Base-by-base conservation (phyloP, 2,888 invertebrate species). In the Meliscaeva auricollis region DNA sequence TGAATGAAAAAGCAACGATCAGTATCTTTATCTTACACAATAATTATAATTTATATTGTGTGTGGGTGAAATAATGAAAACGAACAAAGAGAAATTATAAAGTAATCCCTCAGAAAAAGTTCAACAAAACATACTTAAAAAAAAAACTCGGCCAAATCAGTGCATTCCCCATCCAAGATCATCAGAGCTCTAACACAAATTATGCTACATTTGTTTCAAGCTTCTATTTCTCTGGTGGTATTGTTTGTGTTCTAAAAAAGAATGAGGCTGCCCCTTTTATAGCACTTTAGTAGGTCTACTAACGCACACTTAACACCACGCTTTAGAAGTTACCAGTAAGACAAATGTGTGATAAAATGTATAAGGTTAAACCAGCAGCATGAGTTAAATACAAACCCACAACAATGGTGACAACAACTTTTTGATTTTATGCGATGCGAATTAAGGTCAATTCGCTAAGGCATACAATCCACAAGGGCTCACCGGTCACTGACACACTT, bases 71-170 rank as follows among this genome's bases (percentile, higher is more conserved):
- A 73, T 38, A 32, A 26, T 22, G 22, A 6, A 44, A n/a, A 50
- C 11, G 8, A 58, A 48, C 3, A 66, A 38, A 6, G 58, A 50
- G 20, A 54, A 60, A 54, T n/a, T n/a, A 26, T 32, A 6, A 13
- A 38, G 3, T 11, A 35, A 30, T 46, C 38, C 9, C 15, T 9
- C 2, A 41, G 7, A 9, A 15, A 26, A 22, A 30, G 30, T 3
- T 26, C 6, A 17, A 70, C 54, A 32, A 32, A 44, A 26, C 38
- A 1, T 3, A 52, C n/a, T 35, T 35, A 11, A 26, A 26, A 26
- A n/a, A 30, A 50, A 70, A 79, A 84, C 74, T 84, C 69, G 79
- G 83, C 66, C 83, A 84, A 84, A 64, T 84, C 58, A 75, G 50
- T 35, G 48, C 70, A 50, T 44, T 46, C 60, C 60, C 2, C 9